Conservation (phyloP, 2,797 vertebrate genomes). For the Rachycentron canadum region DNA sequence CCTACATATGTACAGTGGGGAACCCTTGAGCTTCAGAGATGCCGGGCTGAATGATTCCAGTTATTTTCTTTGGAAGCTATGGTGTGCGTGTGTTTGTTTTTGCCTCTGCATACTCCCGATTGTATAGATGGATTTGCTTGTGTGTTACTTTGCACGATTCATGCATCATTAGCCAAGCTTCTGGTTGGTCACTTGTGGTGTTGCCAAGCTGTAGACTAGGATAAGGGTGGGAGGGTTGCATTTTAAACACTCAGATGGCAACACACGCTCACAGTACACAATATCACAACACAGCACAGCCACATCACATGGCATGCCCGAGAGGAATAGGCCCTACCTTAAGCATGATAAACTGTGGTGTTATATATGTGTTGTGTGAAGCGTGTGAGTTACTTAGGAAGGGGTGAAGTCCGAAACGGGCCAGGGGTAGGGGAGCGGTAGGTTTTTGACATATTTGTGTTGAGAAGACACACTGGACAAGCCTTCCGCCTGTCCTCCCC, state of each 20-base stretch:
- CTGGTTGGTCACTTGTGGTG: slow-evolving; percentile 70
- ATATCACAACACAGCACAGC: slow-evolving; percentile 65
- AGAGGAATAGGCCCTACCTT: slow-evolving; percentile 70
- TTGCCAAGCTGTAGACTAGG: slow-evolving; percentile 61
- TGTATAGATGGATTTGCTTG: slow-evolving; percentile 79
- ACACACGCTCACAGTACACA: slow-evolving; percentile 54
- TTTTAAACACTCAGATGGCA: slow-evolving; percentile 50
- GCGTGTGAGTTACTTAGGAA: slow-evolving; percentile 67
- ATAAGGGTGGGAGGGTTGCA: slow-evolving; percentile 64
- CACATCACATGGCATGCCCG: slow-evolving; percentile 80
- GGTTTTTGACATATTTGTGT: slow-evolving; percentile 53
- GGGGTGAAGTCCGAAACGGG: slow-evolving; percentile 48
- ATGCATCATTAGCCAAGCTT: slow-evolving; percentile 79
- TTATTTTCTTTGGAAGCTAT: slow-evolving; percentile 75
- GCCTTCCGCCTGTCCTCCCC: slow-evolving; percentile 58
- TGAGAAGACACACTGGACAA: slow-evolving; percentile 41
- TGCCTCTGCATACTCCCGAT: slow-evolving; percentile 75
- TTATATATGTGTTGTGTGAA: slow-evolving; percentile 75
- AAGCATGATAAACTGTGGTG: slow-evolving; percentile 82
- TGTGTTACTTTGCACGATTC: slow-evolving; percentile 82
- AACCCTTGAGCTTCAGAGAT: slow-evolving; percentile 87
- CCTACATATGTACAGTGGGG: slow-evolving; percentile 91
- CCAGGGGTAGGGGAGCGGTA: slow-evolving; percentile 57
- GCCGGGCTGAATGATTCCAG: slow-evolving; percentile 81
- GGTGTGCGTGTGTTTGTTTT: slow-evolving; percentile 72